phyloP scores from a whole-genome alignment of 2,888 invertebrate species.

The Sinodicranocentrus sp. region DNA sequence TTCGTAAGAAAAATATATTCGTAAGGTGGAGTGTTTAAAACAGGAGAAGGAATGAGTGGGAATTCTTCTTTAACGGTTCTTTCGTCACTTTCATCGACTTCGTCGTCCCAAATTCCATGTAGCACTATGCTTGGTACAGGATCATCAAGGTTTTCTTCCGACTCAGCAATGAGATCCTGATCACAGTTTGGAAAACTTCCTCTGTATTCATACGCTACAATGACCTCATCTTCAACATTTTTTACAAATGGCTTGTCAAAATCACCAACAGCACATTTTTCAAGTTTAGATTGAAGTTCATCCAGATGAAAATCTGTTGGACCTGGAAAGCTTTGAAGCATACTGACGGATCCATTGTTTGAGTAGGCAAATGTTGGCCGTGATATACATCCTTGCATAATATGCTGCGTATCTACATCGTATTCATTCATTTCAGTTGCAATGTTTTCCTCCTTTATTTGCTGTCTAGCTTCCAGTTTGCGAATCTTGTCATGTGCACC shows the following conservation, averaged over 20 bases:
- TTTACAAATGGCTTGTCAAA: not conserved
- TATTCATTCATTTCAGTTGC: not conserved
- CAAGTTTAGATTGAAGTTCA: constrained; percentile 14
- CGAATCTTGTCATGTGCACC: constrained; percentile 21
- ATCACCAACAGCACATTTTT: not conserved
- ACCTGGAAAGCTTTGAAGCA: not conserved
- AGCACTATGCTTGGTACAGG: not conserved
- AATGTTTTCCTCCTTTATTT: too few relatives aligned
- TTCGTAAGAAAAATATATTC: constrained; percentile 66
- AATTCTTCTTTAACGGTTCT: too few relatives aligned
- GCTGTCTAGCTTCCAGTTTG: not conserved
- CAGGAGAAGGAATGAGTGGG: constrained; percentile 63
- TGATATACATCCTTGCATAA: not conserved
- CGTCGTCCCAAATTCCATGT: constrained; percentile 4
- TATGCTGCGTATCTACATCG: too few relatives aligned
- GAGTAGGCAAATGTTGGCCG: constrained; percentile 17
- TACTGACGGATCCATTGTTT: not conserved
- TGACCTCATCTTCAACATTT: constrained; percentile 8
- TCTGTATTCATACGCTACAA: constrained; percentile 36
- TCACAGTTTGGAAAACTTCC: constrained; percentile 47
- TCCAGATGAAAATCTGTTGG: not conserved
- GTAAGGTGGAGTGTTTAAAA: constrained; percentile 71
- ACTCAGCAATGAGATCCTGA: constrained; percentile 15
- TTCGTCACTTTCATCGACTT: not conserved
- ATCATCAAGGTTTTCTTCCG: not conserved